Evolutionary conservation across 2,888 invertebrate species (phyloP), one percentile per base, ranked within the genome.

Genomic region (Rutpela maculata): DNA sequence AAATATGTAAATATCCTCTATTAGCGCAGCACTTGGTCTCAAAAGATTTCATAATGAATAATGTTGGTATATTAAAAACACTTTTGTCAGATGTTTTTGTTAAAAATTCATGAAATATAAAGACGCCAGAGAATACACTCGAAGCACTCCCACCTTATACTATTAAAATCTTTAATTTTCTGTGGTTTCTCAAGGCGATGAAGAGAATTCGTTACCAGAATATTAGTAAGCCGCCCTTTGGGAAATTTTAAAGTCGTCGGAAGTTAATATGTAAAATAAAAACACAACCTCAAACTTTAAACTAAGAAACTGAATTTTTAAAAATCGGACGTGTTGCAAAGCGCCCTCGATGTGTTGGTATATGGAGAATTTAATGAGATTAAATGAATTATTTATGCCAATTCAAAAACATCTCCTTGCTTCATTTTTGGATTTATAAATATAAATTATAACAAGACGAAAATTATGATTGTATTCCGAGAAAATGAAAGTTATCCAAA

Each of bases 141-240:
- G 50, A n/a, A 50, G n/a, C n/a, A 2, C n/a, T 50, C 50, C 50
- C 50, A 50, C 6, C 2, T 50, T 50, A 50, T n/a, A 50, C 50
- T 50, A 50, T n/a, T 50, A 50, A 50, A 50, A 50, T n/a, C 50
- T 15, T n/a, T 50, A 50, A 50, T 50, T 50, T 50, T 50, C 50
- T 50, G 50, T 50, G 50, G n/a, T 6, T 50, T 50, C 50, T 50
- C n/a, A 50, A 50, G 50, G 12, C 50, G 15, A 0, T 50, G n/a
- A 50, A 50, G 50, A 50, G n/a, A 50, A 50, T 50, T 50, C n/a
- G 50, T 50, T 50, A 50, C 50, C 15, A 17, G 50, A 50, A 50
- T 50, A 50, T 50, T 50, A 50, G 50, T 50, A n/a, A 17, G n/a
- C 4, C 50, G 50, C 7, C 50, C 50, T 50, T 15, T 50, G 50